Conservation (phyloP, 2,797 vertebrate species). For the Siniperca scherzeri region DNA sequence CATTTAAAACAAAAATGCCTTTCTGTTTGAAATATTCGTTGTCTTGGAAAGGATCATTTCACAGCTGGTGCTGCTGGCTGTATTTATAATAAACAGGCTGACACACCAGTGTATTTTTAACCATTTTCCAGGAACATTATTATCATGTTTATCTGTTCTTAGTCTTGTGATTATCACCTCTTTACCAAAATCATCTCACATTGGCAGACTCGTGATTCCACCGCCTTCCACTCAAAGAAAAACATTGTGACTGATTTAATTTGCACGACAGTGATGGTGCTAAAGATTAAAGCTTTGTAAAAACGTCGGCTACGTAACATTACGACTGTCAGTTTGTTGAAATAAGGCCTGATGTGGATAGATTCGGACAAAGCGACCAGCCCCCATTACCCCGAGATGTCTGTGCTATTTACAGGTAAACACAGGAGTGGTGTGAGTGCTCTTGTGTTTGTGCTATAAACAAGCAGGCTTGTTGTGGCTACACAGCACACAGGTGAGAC, state of each 20-base stretch:
- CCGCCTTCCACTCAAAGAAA: slow-evolving; percentile 52
- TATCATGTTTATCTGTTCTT: slow-evolving; percentile 74
- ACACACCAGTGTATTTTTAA: slow-evolving; percentile 76
- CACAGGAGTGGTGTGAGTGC: slow-evolving; percentile 65
- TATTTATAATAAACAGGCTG: slow-evolving; percentile 77
- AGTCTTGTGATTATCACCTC: slow-evolving; percentile 81
- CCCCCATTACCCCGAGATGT: slow-evolving; percentile 43
- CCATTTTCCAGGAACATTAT: slow-evolving; percentile 71
- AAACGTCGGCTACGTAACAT: slow-evolving; percentile 9
- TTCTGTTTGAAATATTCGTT: slow-evolving; percentile 65
- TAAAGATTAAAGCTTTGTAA: slow-evolving; percentile 27
- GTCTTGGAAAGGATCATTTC: slow-evolving; percentile 68
- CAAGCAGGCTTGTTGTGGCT: slow-evolving; percentile 84
- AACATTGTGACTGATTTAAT: slow-evolving; percentile 63
- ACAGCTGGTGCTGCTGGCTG: slow-evolving; percentile 67
- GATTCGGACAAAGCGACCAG: slow-evolving; percentile 25
- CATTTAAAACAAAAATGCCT: slow-evolving; percentile 17
- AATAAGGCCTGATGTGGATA: slow-evolving; percentile 9
- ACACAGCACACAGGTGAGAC: slow-evolving; percentile 82
- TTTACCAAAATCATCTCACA: slow-evolving; percentile 73
- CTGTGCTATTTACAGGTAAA: slow-evolving; percentile 84
- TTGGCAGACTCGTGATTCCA: slow-evolving; percentile 71
- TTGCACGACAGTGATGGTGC: slow-evolving; percentile 21
- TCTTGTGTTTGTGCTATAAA: slow-evolving; percentile 83
- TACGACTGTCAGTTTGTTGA: slow-evolving; percentile 18